Base-by-base conservation (phyloP, 2,113 vertebrate genomes). In the Grus americana region DNA sequence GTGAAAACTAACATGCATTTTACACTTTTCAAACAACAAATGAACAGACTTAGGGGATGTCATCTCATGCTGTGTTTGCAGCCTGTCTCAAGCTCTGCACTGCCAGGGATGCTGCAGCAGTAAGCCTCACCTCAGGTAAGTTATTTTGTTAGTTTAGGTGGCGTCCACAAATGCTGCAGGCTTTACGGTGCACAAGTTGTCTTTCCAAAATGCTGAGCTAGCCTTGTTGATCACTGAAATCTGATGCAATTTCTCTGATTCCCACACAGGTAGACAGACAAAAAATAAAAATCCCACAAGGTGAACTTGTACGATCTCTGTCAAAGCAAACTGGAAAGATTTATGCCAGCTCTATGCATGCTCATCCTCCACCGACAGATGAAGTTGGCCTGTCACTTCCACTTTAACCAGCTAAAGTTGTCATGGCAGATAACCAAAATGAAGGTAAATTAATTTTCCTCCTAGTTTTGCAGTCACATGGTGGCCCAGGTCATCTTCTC, bases 1-100 rank as follows among this genome's bases (percentile, higher is more conserved):
- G 34, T 57, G 73, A 72, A 72, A 87, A 57, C 36, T 40, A 79
- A 52, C 4, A 4, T 6, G 3, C 30, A 42, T 71, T 90, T 79
- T 55, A 38, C 10, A 9, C 9, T 67, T 87, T 79, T 9, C 36
- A 72, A 57, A 62, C 15, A 61, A 62, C 2, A 5, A 76, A 29
- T 14, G 8, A 63, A 42, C 19, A 63, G 49, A 63, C 63, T 78
- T 34, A 78, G 26, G 8, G 16, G 22, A 27, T 27, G 4, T 6
- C 14, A 38, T 6, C 38, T 54, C 0, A 0, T 47, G 24, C 13
- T 21, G 5, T 34, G 36, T 10, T 59, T 32, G 46, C 62, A 84
- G 46, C 18, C 61, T 66, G 11, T 17, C 23, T 27, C 13, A 32
- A 91, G 50, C 42, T 59, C 19, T 72, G 67, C 27, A 11, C 18